Evolutionary conservation across 2,888 invertebrate genomes (phyloP), one percentile per base, ranked within the genome.

Genomic region (Tachina fera): DNA sequence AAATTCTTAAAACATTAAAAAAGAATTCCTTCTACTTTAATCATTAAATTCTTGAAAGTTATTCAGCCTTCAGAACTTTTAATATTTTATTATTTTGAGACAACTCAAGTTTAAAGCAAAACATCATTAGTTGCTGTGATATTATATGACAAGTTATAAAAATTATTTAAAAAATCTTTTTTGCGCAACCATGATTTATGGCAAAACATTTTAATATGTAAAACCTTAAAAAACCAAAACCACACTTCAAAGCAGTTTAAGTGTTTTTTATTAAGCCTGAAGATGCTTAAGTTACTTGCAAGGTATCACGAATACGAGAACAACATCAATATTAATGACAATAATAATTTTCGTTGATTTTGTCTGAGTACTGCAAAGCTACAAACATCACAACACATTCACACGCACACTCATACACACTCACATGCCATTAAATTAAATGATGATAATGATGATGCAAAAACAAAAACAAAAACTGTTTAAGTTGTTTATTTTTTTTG

Each of bases 51-150:
- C 51, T 72, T 31, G 13, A 60, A 45, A 70, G 22, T 19, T 63
- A 47, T 80, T 80, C 68, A 72, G 76, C 80, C 80, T 84, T 84
- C 76, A 67, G 43, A 76, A 80, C 76, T 13, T 71, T 47, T 61
- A 76, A 80, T 79, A 67, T 71, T 80, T 71, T 68, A 49, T 45
- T 10, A 72, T 76, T 84, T 14, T 51, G 19, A 75, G 58, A 71
- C 75, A 67, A 84, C 76, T 84, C 77, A 84, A 77, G 84, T 80
- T 80, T 71, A 67, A 45, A 61, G 31, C 53, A 67, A 61, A 67
- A 68, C 76, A 81, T 81, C 68, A 84, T 80, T 80, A 81, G 72
- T 84, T 72, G 31, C 75, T 47, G 16, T 67, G 71, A 80, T 84
- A 80, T 65, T 43, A 84, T 76, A 76, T 76, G 80, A 84, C 84